These are phyloP conservation scores for Nerophis ophidion DNA, from an alignment of 2,113 vertebrate genomes.

Conservation along the genomic window DNA sequence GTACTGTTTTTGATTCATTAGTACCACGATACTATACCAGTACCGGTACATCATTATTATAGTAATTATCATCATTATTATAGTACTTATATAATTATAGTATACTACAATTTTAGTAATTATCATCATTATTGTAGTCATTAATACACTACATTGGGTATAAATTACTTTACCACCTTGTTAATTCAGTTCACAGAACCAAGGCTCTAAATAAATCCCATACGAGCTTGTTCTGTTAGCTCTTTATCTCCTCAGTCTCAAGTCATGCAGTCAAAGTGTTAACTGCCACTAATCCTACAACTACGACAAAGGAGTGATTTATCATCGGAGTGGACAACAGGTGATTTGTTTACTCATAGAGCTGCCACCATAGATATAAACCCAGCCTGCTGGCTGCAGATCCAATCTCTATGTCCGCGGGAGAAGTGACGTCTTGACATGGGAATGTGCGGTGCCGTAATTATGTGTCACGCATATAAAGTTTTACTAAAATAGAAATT, in stretches of 20 bases:
- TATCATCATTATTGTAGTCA: too few relatives aligned
- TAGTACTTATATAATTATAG: too few relatives aligned
- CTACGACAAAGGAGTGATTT: slow-evolving; percentile 48
- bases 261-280: slow-evolving; percentile 35
- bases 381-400: slow-evolving; percentile 28
- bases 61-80: too few relatives aligned
- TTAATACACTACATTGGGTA: too few relatives aligned
- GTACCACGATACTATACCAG: too few relatives aligned
- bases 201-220: background rate
- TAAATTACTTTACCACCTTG: too few relatives aligned
- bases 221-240: background rate
- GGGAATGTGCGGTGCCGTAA: slow-evolving; percentile 48
- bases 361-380: slow-evolving; percentile 43
- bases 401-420: slow-evolving; percentile 37
- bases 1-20: too few relatives aligned
- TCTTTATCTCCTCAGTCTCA: slow-evolving; percentile 8
- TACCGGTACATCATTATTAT: too few relatives aligned
- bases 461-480: slow-evolving; percentile 66
- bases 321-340: slow-evolving; percentile 59
- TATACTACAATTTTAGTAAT: too few relatives aligned
- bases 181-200: background rate
- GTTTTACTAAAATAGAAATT: slow-evolving; percentile 67
- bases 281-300: slow-evolving; percentile 53
- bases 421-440: slow-evolving; percentile 50
- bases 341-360: slow-evolving; percentile 57